phyloP scores from a whole-genome alignment of 2,888 invertebrate genomes.

The Tyria jacobaeae region DNA sequence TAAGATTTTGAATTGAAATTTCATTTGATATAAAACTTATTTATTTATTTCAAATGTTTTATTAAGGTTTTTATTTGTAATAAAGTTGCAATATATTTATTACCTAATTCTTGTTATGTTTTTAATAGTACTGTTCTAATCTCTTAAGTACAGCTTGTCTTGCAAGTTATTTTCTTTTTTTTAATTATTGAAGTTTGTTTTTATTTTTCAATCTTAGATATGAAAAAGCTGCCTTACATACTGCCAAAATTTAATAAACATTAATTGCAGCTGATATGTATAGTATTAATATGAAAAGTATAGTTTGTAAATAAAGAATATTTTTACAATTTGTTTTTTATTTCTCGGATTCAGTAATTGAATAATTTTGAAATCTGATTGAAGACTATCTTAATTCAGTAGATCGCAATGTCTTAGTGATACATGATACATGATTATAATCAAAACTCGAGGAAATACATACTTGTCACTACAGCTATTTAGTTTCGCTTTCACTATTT shows the following conservation, averaged over 20 bases:
- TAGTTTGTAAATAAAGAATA: slow-evolving; percentile 56
- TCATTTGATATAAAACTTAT: background rate
- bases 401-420: no score
- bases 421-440: no score
- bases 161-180: slow-evolving; percentile 6
- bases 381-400: background rate
- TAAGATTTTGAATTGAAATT: no score
- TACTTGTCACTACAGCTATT: no score
- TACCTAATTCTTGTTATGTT: background rate
- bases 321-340: slow-evolving; percentile 38
- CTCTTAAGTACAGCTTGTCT: slow-evolving; percentile 1
- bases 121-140: slow-evolving; percentile 6
- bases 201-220: background rate
- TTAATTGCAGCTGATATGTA: slow-evolving; percentile 29
- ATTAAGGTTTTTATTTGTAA: background rate
- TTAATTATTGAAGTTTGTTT: background rate
- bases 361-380: background rate
- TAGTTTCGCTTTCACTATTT: no score
- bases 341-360: background rate
- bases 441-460: no score
- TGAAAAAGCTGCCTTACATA: slow-evolving; percentile 32
- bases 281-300: slow-evolving; percentile 21
- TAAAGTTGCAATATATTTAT: background rate
- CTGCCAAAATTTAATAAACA: slow-evolving; percentile 31
- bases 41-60: background rate